These are phyloP conservation scores for Pyrocoelia pectoralis DNA, from an alignment of 2,888 invertebrate genomes.

Conservation along the genomic window DNA sequence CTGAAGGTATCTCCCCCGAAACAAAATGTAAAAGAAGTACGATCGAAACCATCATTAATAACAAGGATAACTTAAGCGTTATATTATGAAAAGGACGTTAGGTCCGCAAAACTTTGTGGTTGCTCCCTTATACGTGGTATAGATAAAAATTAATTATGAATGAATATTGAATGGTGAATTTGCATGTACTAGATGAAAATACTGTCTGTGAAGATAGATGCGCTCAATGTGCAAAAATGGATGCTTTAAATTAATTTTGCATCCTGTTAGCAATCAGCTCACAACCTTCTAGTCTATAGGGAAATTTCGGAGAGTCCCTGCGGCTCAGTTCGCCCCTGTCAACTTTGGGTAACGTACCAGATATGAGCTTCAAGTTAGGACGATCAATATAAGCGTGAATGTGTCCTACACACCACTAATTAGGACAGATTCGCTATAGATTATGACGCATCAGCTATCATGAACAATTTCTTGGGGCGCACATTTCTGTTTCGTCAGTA, in stretches of 20 bases:
- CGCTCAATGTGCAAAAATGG: not conserved
- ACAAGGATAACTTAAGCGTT: no score
- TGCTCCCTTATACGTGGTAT: no score
- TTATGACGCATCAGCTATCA: not conserved
- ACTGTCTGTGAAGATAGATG: not conserved
- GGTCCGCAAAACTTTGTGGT: no score
- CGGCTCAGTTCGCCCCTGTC: constrained; percentile 11
- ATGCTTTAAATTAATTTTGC: constrained; percentile 7
- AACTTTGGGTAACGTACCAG: constrained; percentile 4
- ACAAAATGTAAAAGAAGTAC: no score
- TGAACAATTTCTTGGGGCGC: not conserved
- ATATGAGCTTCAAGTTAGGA: not conserved
- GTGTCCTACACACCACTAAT: not conserved
- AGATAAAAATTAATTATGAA: no score
- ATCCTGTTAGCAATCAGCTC: constrained; percentile 6
- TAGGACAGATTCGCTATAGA: not conserved
- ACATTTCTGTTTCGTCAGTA: no score
- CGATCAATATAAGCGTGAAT: constrained; percentile 7
- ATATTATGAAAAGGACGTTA: no score
- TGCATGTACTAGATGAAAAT: no score
- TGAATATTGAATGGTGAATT: no score
- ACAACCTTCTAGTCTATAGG: constrained; percentile 7
- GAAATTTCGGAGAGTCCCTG: constrained; percentile 1
- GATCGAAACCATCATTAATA: no score
- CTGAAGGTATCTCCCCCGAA: constrained; percentile 7